Evolutionary conservation across 2,888 invertebrate genomes (phyloP).

Genomic region (Aphidius colemani): DNA sequence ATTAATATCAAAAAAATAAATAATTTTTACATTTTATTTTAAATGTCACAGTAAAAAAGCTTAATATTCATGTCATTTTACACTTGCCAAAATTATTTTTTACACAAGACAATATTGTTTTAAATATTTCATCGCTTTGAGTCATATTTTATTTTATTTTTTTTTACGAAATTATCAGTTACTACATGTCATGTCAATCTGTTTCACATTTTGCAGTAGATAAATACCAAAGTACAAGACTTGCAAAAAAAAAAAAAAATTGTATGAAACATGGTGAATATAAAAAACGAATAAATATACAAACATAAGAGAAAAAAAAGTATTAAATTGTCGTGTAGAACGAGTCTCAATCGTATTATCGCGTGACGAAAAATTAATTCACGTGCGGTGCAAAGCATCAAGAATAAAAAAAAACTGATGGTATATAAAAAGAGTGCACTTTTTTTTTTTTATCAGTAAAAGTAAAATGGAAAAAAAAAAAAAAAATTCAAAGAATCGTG

Average conservation of each 20-base stretch:
- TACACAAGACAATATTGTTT: too few species aligned
- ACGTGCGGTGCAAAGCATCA: not conserved
- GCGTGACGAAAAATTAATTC: constrained; percentile 24
- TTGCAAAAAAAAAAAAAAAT: not conserved
- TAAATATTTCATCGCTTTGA: too few species aligned
- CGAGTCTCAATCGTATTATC: constrained; percentile 12
- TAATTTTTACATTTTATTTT: too few species aligned
- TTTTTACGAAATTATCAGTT: too few species aligned
- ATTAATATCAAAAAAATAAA: too few species aligned
- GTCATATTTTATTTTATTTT: too few species aligned
- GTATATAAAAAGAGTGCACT: not conserved
- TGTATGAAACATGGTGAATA: not conserved
- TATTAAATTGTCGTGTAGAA: constrained; percentile 3
- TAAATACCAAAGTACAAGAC: not conserved
- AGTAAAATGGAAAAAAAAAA: constrained; percentile 6
- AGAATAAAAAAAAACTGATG: not conserved
- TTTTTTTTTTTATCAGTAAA: not conserved
- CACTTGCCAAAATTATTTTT: too few species aligned
- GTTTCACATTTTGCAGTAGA: constrained; percentile 2
- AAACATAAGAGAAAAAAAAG: constrained; percentile 8
- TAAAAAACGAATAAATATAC: constrained; percentile 8
- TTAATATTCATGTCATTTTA: too few species aligned
- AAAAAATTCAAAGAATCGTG: constrained; percentile 16
- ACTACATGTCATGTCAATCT: too few species aligned
- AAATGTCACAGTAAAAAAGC: too few species aligned